phyloP scores from a whole-genome alignment of 2,888 invertebrate species.

The Leptinotarsa rubiginosa region DNA sequence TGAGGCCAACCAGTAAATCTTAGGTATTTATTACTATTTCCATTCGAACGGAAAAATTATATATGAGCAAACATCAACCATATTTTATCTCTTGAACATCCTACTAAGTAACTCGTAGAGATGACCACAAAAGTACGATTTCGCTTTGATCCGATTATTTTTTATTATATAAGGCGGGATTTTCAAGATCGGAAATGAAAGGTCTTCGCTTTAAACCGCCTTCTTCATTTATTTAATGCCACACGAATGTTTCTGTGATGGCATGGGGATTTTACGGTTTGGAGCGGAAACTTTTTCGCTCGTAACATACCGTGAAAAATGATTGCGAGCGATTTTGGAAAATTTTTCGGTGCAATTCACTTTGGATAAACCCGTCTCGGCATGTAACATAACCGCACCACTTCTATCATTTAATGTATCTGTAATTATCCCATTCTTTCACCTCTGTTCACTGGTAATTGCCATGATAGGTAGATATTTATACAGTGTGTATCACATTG shows the following conservation, averaged over 20 bases:
- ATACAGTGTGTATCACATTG: too few species aligned
- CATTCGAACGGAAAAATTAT: too few species aligned
- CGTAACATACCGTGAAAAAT: constrained; percentile 3
- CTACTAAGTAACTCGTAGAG: not conserved
- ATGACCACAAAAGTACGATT: not conserved
- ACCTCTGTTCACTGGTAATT: not conserved
- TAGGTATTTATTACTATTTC: too few species aligned
- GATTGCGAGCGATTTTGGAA: not conserved
- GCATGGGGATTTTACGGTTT: constrained; percentile 8
- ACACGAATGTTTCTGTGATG: constrained; percentile 2
- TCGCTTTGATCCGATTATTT: not conserved
- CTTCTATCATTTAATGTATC: not conserved
- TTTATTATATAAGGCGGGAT: not conserved
- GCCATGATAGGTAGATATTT: too few species aligned
- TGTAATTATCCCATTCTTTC: not conserved
- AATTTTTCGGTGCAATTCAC: not conserved
- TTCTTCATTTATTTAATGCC: not conserved
- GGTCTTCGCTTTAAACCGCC: not conserved
- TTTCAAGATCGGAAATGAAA: not conserved
- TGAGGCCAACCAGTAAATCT: too few species aligned
- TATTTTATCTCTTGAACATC: not conserved
- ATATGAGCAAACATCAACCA: not conserved
- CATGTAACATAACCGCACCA: constrained; percentile 6
- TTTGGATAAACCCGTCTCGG: constrained; percentile 5
- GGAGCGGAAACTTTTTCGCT: not conserved